A percentile compares a stretch with the other conserved stretches of the same genome.
Evolutionary conservation across 2,113 vertebrate genomes (phyloP).

Genomic region (Camelus dromedarius): DNA sequence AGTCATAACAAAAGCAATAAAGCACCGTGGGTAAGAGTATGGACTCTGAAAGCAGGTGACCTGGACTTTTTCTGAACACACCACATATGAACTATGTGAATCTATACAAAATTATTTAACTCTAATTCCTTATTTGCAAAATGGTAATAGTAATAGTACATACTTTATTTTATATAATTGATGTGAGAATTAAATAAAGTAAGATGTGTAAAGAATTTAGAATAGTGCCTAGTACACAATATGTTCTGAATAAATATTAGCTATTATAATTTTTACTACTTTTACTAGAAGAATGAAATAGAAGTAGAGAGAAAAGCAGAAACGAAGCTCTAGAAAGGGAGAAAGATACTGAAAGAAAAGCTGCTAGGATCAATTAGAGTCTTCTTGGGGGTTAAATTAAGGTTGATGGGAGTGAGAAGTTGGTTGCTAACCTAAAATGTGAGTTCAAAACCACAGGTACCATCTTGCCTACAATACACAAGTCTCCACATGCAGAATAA

Average conservation of each 20-base stretch:
- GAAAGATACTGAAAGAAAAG: neutral
- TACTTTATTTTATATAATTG: neutral
- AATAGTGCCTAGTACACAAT: neutral
- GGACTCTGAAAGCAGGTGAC: neutral
- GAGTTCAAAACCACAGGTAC: neutral
- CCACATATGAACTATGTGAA: neutral
- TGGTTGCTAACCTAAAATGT: neutral
- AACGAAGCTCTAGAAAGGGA: neutral
- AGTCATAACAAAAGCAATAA: neutral
- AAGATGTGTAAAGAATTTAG: neutral
- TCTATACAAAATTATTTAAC: neutral
- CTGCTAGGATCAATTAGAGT: neutral
- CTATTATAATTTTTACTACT: constrained; percentile 17
- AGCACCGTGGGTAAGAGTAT: neutral
- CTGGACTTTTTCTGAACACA: neutral
- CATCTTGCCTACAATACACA: neutral
- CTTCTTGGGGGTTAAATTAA: neutral
- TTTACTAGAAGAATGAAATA: neutral
- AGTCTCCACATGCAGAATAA: neutral
- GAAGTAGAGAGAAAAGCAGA: neutral
- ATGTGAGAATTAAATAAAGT: neutral
- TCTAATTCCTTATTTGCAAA: constrained; percentile 41
- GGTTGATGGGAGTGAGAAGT: neutral
- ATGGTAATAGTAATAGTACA: neutral
- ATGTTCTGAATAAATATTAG: neutral